Evolutionary conservation across 2,797 vertebrate species (phyloP).

Genomic region (Leptodactylus fallax): DNA sequence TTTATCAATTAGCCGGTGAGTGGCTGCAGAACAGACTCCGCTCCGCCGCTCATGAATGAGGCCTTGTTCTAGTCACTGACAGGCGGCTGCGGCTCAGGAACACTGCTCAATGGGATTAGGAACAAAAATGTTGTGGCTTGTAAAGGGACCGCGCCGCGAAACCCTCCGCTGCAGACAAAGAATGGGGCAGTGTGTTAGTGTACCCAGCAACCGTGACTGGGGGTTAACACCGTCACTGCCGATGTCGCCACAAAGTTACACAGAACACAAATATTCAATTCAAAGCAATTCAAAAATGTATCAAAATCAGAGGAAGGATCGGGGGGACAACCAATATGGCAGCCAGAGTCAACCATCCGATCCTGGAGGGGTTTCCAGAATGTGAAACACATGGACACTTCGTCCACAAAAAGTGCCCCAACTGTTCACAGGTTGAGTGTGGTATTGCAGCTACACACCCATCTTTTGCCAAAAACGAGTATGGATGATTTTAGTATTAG

Average conservation of each 20-base stretch:
- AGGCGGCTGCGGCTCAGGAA: slow-evolving; percentile 26
- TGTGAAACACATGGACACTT: too few relatives aligned
- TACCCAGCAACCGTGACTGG: background rate
- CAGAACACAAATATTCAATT: background rate
- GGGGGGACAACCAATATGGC: background rate
- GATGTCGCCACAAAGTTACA: too few relatives aligned
- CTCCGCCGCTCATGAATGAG: slow-evolving; percentile 39
- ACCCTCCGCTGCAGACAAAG: slow-evolving; percentile 25
- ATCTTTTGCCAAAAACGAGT: too few relatives aligned
- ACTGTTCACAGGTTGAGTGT: background rate
- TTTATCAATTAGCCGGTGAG: slow-evolving; percentile 38
- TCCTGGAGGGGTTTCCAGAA: too few relatives aligned
- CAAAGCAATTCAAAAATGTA: background rate
- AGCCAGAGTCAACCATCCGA: too few relatives aligned
- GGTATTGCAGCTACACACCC: background rate
- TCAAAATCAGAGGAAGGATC: too few relatives aligned
- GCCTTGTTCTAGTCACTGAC: slow-evolving; percentile 42
- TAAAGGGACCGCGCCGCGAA: slow-evolving; percentile 46
- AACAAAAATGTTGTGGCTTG: slow-evolving; percentile 53
- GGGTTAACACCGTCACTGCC: slow-evolving; percentile 35
- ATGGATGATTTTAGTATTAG: too few relatives aligned
- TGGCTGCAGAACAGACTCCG: background rate
- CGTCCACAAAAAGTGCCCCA: background rate
- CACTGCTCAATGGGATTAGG: slow-evolving; percentile 51
- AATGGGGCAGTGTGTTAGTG: slow-evolving; percentile 44